Evolutionary conservation across 2,797 vertebrate genomes (phyloP).

Genomic region (Rhinella marina): DNA sequence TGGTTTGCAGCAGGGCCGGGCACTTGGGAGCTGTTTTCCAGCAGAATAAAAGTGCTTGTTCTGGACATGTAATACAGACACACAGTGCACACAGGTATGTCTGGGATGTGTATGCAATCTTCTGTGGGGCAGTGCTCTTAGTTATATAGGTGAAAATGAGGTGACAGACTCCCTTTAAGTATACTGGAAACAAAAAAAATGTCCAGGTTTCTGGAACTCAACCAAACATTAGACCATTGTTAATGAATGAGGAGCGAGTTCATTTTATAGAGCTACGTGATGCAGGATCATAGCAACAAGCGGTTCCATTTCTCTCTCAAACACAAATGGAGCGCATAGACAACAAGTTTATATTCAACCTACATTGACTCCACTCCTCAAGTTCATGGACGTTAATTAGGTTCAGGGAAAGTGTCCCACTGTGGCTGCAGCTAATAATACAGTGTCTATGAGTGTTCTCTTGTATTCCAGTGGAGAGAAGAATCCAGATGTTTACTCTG

Average conservation of each 20-base stretch:
- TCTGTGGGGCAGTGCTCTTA: too few relatives aligned
- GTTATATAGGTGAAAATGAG: too few relatives aligned
- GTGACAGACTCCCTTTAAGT: too few relatives aligned
- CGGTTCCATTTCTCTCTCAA: background rate
- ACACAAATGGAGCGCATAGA: background rate
- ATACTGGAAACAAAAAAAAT: background rate
- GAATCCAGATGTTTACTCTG: constrained; percentile 12
- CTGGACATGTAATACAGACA: too few relatives aligned
- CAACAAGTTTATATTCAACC: background rate
- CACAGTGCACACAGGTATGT: too few relatives aligned
- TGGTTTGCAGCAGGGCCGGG: too few relatives aligned
- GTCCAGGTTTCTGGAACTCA: background rate
- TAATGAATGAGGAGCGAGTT: background rate
- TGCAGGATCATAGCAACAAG: background rate
- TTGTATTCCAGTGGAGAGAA: background rate
- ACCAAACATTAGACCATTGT: background rate
- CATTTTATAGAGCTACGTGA: background rate
- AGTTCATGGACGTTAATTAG: background rate
- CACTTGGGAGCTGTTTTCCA: too few relatives aligned
- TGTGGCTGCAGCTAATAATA: background rate
- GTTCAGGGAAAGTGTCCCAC: background rate
- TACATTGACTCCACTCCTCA: background rate
- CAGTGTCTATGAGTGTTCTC: background rate
- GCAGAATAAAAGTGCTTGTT: too few relatives aligned
- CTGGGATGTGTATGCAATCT: too few relatives aligned